A percentile compares a stretch with the other conserved stretches of the same genome.
Evolutionary conservation across 2,888 invertebrate species (phyloP).

Genomic region (Xanthostigma xanthostigma): DNA sequence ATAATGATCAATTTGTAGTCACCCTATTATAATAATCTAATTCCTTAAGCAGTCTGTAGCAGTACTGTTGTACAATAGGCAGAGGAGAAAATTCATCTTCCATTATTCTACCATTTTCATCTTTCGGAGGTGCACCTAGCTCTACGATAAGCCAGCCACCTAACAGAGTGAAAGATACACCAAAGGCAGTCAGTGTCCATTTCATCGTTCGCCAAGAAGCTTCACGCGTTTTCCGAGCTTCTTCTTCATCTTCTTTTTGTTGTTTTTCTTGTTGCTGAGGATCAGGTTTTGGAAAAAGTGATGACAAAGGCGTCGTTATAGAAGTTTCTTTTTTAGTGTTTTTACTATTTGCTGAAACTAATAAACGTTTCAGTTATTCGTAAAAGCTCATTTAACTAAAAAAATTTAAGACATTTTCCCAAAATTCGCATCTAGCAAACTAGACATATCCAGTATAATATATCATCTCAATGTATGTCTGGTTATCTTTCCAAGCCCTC

Average conservation of each 20-base stretch:
- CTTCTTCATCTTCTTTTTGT: slow-evolving; percentile 13
- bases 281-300: slow-evolving; percentile 7
- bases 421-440: no score
- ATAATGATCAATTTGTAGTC: slow-evolving; percentile 2
- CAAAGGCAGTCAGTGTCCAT: slow-evolving; percentile 30
- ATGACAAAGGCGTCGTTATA: neutral
- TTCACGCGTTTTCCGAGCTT: slow-evolving; percentile 16
- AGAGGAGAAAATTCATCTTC: slow-evolving; percentile 58
- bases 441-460: no score
- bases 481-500: no score
- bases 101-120: slow-evolving; percentile 54
- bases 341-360: no score
- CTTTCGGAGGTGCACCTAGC: slow-evolving; percentile 59
- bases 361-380: no score
- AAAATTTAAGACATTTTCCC: no score
- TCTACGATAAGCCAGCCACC: slow-evolving; percentile 46
- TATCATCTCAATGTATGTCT: no score
- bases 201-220: slow-evolving; percentile 25
- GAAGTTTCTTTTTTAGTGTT: no score
- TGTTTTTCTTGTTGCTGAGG: slow-evolving; percentile 9
- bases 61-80: slow-evolving; percentile 54
- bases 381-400: no score
- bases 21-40: slow-evolving; percentile 23
- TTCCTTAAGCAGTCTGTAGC: slow-evolving; percentile 39
- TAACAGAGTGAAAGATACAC: slow-evolving; percentile 40